phyloP scores from a whole-genome alignment of 2,797 vertebrate species.

The Falco berigora region DNA sequence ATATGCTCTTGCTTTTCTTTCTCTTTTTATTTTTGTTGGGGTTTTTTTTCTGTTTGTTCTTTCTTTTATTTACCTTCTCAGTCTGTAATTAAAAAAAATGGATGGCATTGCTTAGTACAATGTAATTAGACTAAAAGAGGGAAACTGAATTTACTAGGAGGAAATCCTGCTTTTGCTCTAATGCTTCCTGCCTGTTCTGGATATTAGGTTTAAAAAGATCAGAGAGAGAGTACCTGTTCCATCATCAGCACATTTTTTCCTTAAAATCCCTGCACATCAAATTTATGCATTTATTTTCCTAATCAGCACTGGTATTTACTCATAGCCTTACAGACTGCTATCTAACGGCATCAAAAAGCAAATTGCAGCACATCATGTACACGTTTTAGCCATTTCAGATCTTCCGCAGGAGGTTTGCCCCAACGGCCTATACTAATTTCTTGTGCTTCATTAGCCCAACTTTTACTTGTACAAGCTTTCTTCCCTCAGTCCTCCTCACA shows the following conservation, averaged over 20 bases:
- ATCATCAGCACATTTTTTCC: background rate
- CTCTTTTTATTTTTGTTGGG: background rate
- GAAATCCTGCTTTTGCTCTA: constrained; percentile 43
- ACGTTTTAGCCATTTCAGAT: background rate
- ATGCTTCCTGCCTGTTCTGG: constrained; percentile 21
- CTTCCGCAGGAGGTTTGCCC: background rate
- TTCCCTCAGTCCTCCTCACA: background rate
- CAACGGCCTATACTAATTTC: background rate
- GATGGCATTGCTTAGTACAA: background rate
- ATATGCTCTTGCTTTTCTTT: background rate
- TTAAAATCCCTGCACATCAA: background rate
- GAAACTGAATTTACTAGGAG: constrained; percentile 6
- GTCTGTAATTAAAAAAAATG: background rate
- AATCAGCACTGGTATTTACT: background rate
- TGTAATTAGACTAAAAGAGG: background rate
- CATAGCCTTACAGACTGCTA: background rate
- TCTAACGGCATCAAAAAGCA: background rate
- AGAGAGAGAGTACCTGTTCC: background rate
- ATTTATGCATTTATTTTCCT: background rate
- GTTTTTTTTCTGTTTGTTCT: background rate
- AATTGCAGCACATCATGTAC: background rate
- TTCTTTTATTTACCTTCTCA: background rate
- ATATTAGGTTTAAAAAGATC: background rate
- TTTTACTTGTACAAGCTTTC: background rate
- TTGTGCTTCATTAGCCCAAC: background rate